Evolutionary conservation across 2,888 invertebrate species (phyloP), one percentile per base, ranked within the genome.

Genomic region (Agriopis marginaria): DNA sequence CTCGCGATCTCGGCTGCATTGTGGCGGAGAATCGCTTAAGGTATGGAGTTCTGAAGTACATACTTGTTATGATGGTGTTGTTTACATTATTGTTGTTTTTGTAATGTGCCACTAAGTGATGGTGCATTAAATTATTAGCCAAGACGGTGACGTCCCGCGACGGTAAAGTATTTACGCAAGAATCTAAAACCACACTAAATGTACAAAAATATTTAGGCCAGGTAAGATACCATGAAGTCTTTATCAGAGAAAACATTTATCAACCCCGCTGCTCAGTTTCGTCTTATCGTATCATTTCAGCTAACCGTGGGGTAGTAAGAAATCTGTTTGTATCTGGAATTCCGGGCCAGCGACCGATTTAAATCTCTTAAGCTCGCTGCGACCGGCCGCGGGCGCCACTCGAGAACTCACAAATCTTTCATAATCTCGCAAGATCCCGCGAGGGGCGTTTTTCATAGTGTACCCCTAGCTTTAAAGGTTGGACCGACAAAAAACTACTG

Each of bases 361-460:
- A 92, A 94, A 94, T 93, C 93, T 93, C 92, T 94, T 93, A 93
- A 93, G 93, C 91, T 86, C 82, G 84, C 83, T 85, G 88, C 89
- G 89, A 90, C 89, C 87, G 89, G 88, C 88, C 90, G 86, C 87
- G 87, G 84, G 88, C 89, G 85, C 86, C 88, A 86, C 89, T 88
- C 85, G 81, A 88, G 84, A 85, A 88, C 93, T 91, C 94, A 94
- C 94, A 94, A 94, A 94, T 94, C 94, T 94, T 92, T 94, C 92
- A 93, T 93, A 94, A 94, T 94, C 94, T 94, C 83, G 79, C 82
- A 81, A 84, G 89, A 90, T 90, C 89, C 90, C 86, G 74, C 74
- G 88, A 90, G 90, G 91, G 92, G 89, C 86, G 88, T 92, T 89
- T 88, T 90, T 92, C 91, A 91, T 89, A 89, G 88, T 89, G 88